These are phyloP conservation scores for Chydorus sphaericus DNA, from an alignment of 2,888 invertebrate species.

Conservation along the genomic window DNA sequence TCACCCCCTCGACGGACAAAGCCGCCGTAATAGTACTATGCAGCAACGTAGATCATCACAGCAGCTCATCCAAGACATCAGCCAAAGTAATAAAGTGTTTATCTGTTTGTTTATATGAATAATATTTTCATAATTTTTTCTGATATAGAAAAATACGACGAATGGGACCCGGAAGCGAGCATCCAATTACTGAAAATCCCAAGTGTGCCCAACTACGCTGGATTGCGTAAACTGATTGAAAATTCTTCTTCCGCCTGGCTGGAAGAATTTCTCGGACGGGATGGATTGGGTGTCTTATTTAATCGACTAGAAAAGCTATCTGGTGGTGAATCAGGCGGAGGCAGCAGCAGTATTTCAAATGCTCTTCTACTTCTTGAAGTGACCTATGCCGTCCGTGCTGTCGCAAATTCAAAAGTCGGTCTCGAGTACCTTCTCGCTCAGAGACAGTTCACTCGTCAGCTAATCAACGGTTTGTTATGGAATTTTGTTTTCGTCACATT, in stretches of 20 bases:
- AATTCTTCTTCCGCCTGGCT: conserved; percentile 28
- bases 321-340: conserved; percentile 14
- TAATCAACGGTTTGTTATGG: conserved; percentile 28
- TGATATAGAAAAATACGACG: conserved; percentile 18
- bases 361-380: conserved; percentile 33
- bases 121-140: background rate
- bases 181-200: conserved; percentile 26
- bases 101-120: background rate
- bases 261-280: conserved; percentile 30
- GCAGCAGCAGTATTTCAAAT: conserved; percentile 27
- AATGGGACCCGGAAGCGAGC: conserved; percentile 27
- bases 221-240: conserved; percentile 24
- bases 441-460: conserved; percentile 27
- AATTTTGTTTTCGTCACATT: background rate
- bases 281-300: conserved; percentile 31
- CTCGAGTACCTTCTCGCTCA: conserved; percentile 29
- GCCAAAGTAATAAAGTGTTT: background rate
- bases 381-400: conserved; percentile 30
- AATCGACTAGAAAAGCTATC: conserved; percentile 29
- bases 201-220: conserved; percentile 25
- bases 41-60: conserved; percentile 4
- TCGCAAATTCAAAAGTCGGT: conserved; percentile 31
- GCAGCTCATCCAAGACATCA: conserved; percentile 10
- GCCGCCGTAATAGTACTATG: background rate
- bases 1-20: background rate